A percentile compares a stretch with the other conserved stretches of the same genome.
phyloP scores from a whole-genome alignment of 2,888 invertebrate species.

The Sarcophaga caerulescens region DNA sequence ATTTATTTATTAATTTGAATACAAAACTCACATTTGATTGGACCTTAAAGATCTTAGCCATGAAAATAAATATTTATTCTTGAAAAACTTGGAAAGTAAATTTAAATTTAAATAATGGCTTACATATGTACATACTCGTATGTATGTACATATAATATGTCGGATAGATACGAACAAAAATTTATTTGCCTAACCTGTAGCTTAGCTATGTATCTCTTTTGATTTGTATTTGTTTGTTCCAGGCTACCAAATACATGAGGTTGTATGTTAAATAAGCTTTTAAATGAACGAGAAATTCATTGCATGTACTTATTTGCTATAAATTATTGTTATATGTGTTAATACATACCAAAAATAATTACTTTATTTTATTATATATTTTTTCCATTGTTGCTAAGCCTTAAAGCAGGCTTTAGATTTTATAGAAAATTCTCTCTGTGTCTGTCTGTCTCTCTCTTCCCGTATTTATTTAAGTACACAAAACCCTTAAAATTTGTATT shows the following conservation, averaged over 20 bases:
- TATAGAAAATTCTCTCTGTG: background rate
- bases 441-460: too few relatives aligned
- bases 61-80: background rate
- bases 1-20: slow-evolving; percentile 43
- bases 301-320: background rate
- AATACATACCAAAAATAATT: background rate
- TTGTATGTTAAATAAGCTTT: slow-evolving; percentile 29
- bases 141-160: too few relatives aligned
- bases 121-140: too few relatives aligned
- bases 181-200: background rate
- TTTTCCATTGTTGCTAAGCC: background rate
- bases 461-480: too few relatives aligned
- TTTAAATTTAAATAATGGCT: background rate
- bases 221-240: background rate
- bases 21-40: background rate
- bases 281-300: slow-evolving; percentile 3
- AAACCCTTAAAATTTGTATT: too few relatives aligned
- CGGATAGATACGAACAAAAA: background rate
- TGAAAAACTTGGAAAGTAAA: background rate
- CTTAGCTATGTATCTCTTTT: background rate
- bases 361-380: background rate
- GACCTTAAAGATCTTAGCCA: background rate
- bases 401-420: background rate
- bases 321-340: background rate
- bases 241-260: background rate